A percentile compares a stretch with the other conserved stretches of the same genome.
phyloP scores from a whole-genome alignment of 2,888 invertebrate species.

The Oeneis ivallda region DNA sequence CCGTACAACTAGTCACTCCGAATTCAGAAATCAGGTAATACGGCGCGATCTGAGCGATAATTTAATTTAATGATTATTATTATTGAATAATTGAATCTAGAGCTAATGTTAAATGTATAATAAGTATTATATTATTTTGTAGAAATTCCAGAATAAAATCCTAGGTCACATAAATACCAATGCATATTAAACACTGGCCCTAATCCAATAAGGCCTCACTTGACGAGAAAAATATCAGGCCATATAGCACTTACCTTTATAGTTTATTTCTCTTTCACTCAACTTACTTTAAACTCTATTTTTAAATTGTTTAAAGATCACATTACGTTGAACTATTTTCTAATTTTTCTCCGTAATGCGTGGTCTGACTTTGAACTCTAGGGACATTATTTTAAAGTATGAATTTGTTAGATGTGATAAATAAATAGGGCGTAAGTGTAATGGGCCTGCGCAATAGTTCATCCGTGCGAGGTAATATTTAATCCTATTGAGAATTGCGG shows the following conservation, averaged over 20 bases:
- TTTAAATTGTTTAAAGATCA: neutral
- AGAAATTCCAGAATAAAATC: neutral
- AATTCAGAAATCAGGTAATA: too few species aligned
- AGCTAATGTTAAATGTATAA: too few species aligned
- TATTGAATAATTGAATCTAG: too few species aligned
- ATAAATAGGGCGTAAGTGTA: conserved; percentile 21
- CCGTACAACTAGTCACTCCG: too few species aligned
- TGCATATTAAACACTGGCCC: conserved; percentile 20
- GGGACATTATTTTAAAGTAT: neutral
- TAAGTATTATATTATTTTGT: too few species aligned
- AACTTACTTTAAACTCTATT: conserved; percentile 1
- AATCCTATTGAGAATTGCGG: conserved; percentile 36
- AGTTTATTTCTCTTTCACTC: neutral
- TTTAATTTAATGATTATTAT: too few species aligned
- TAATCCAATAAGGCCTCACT: conserved; percentile 36
- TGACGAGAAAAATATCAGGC: conserved; percentile 24
- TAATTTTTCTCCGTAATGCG: neutral
- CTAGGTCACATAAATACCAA: conserved; percentile 19
- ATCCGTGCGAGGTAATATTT: conserved; percentile 20
- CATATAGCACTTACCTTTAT: conserved; percentile 6
- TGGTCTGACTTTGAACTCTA: conserved; percentile 3
- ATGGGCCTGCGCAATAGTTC: conserved; percentile 24
- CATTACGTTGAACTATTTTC: conserved; percentile 4
- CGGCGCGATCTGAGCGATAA: too few species aligned
- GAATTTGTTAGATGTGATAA: neutral